phyloP scores from a whole-genome alignment of 2,888 invertebrate species.

The Pristionchus japonicus region DNA sequence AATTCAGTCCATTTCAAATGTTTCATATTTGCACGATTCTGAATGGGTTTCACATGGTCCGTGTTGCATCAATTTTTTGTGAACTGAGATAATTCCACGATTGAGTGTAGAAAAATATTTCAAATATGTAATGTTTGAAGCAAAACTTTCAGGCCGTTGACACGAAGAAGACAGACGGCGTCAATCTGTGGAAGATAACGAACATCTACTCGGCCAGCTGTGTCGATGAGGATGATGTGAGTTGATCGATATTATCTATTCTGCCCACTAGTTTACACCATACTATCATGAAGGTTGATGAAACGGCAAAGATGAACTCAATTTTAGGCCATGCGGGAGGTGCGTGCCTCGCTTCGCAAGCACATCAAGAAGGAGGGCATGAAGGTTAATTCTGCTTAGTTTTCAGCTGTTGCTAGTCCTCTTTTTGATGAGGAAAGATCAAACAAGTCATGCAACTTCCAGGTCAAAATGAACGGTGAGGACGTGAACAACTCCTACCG shows the following conservation, averaged over 20 bases:
- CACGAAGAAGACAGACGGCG: constrained; percentile 49
- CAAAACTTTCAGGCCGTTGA: constrained; percentile 40
- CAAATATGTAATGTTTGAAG: neutral
- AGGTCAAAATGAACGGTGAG: constrained; percentile 45
- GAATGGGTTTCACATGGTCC: neutral
- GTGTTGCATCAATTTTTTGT: neutral
- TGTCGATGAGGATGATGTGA: constrained; percentile 51
- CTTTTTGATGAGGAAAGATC: neutral
- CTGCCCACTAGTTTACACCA: too few relatives aligned
- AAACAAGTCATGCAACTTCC: neutral
- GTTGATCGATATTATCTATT: neutral
- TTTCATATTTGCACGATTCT: neutral
- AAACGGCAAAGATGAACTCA: too few relatives aligned
- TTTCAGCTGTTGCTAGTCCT: neutral
- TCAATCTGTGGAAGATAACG: constrained; percentile 53
- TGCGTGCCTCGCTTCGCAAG: constrained; percentile 48
- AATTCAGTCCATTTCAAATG: neutral
- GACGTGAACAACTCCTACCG: constrained; percentile 31
- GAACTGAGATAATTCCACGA: neutral
- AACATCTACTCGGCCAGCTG: constrained; percentile 51
- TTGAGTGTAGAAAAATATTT: neutral
- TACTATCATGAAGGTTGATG: too few relatives aligned
- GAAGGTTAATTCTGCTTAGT: constrained; percentile 7
- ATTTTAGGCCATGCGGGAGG: constrained; percentile 52
- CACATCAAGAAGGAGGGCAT: constrained; percentile 48